phyloP scores from a whole-genome alignment of 2,888 invertebrate species.

The Cataglyphis livida region DNA sequence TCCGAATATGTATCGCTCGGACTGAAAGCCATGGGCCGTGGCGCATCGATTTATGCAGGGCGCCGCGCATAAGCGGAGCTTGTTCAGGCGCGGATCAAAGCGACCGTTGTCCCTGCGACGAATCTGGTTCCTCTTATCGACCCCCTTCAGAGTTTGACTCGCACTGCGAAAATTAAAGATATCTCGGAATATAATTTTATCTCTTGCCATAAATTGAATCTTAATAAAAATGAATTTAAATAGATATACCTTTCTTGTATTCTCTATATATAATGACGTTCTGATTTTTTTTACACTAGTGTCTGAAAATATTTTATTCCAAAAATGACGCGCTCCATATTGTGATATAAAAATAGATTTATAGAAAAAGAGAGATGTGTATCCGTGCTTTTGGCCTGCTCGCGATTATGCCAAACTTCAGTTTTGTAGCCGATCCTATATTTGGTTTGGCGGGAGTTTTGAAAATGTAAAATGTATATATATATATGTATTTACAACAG shows the following conservation, averaged over 20 bases:
- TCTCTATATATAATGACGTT: too few species aligned
- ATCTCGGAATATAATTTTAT: conserved; percentile 1
- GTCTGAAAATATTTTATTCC: neutral
- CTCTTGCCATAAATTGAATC: neutral
- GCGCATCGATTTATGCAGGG: conserved; percentile 70
- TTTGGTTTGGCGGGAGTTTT: neutral
- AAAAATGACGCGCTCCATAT: neutral
- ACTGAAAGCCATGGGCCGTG: conserved; percentile 30
- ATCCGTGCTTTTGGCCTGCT: too few species aligned
- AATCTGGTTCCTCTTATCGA: neutral
- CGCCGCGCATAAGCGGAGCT: conserved; percentile 60
- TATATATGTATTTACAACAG: neutral
- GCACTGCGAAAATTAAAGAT: neutral
- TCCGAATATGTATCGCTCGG: neutral
- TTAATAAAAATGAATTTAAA: neutral
- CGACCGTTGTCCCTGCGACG: neutral
- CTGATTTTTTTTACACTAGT: neutral
- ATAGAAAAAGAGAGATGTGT: neutral
- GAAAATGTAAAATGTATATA: neutral
- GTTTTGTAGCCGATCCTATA: neutral
- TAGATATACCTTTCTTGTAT: too few species aligned
- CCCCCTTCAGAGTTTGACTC: neutral
- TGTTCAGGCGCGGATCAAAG: conserved; percentile 11
- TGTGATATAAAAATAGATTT: neutral
- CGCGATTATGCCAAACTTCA: too few species aligned